Evolutionary conservation across 2,888 invertebrate species (phyloP), one percentile per base, ranked within the genome.

Genomic region (Drosophila monieri): DNA sequence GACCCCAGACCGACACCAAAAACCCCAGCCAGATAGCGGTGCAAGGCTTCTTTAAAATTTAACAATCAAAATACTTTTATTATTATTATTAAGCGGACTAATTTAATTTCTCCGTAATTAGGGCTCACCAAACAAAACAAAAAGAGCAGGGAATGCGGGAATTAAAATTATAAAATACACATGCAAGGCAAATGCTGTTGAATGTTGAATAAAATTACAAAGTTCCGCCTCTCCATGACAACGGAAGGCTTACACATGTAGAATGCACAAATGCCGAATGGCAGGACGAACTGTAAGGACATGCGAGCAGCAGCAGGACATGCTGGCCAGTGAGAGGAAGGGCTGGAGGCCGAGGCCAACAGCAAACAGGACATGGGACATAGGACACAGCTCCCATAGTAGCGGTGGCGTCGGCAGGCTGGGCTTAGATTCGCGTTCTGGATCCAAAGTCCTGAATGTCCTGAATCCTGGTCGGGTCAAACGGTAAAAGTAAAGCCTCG

Each of bases 401-500:
- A n/a, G 35, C 35, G 35, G 35, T 35, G 35, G n/a, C 6, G 27
- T 27, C 27, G 35, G n/a, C 14, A n/a, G n/a, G 35, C n/a, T 43
- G 25, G 43, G 23, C 25, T 57, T 32, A 62, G 62, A 46, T 59
- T 67, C 61, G 70, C 25, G 15, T 5, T 44, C 6, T 15, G 21
- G 49, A 2, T 41, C 14, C 35, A 2, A 6, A n/a, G n/a, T 35
- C 35, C 35, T 35, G 35, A n/a, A 14, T 27, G 35, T n/a, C 35
- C 32, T 32, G 32, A 4, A 32, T 32, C 32, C 32, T 35, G 35
- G 35, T n/a, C 1, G 39, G 44, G 59, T 60, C 58, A 65, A 80
- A 73, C 62, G 73, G 73, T 66, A 74, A 55, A 77, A 73, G 69
- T 66, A 64, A 68, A 58, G 54, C 62, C 72, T 59, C 65, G 75